Percentiles rank a stretch among this genome's conserved stretches.
Conservation (phyloP, 2,888 invertebrate genomes). For the Thyatira batis region DNA sequence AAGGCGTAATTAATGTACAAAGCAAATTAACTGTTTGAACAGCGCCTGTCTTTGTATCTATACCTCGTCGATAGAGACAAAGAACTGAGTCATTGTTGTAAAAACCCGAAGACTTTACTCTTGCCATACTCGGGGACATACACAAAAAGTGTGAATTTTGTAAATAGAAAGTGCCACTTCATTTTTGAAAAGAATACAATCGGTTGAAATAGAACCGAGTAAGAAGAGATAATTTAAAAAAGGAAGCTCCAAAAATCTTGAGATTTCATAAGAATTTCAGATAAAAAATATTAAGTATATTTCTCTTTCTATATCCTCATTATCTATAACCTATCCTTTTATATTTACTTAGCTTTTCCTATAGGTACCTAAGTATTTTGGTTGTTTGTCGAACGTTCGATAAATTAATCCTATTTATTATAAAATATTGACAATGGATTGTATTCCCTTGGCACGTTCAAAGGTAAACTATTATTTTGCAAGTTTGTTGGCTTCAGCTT, state of each 20-base stretch:
- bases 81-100: conserved; percentile 2
- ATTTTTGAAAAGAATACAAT: too few species aligned
- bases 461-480: conserved; percentile 11
- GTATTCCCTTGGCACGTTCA: background rate
- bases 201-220: too few species aligned
- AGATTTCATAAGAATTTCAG: too few species aligned
- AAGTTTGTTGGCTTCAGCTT: conserved; percentile 45
- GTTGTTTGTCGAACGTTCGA: too few species aligned
- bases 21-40: background rate
- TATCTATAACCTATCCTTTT: too few species aligned
- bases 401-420: too few species aligned
- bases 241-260: too few species aligned
- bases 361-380: too few species aligned
- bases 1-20: background rate
- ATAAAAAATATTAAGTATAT: too few species aligned
- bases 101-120: background rate
- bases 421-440: background rate
- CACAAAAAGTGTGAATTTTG: background rate
- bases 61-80: background rate
- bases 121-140: background rate
- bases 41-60: background rate
- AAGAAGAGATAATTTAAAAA: too few species aligned
- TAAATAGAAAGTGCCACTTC: background rate
- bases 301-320: too few species aligned
- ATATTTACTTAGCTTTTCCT: too few species aligned